Conservation (phyloP, 2,888 invertebrate species). For the Mythimna albipuncta region DNA sequence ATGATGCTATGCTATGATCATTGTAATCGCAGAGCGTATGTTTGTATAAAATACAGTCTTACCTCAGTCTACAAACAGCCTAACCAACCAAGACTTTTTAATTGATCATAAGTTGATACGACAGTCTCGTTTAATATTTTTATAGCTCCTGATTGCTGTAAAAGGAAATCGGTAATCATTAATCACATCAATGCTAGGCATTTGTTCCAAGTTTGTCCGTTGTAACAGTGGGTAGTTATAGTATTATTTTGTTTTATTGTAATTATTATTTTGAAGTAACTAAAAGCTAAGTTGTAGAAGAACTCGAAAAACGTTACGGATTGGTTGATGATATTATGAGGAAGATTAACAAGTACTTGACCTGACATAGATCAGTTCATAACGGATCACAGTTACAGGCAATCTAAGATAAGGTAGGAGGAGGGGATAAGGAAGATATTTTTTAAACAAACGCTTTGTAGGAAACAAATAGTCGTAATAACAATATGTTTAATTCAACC, state of each 20-base stretch:
- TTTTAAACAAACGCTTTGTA: no score
- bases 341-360: no score
- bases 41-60: not conserved
- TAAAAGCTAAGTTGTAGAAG: not conserved
- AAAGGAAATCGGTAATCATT: constrained; percentile 44
- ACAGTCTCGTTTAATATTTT: not conserved
- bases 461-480: no score
- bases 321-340: not conserved
- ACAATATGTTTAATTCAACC: no score
- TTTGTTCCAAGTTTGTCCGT: constrained; percentile 13
- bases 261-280: not conserved
- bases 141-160: constrained; percentile 19
- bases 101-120: constrained; percentile 15
- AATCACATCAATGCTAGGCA: constrained; percentile 35
- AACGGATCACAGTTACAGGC: no score
- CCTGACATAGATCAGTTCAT: no score
- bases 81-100: not conserved
- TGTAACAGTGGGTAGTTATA: constrained; percentile 1
- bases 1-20: not conserved
- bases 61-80: not conserved
- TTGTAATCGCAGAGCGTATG: no score
- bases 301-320: not conserved
- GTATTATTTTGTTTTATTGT: not conserved
- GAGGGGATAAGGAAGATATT: no score
- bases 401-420: no score